Percentiles rank a stretch among this genome's conserved stretches.
These are phyloP conservation scores for Drosophila bifasciata DNA, from an alignment of 1,140 invertebrate genomes.

Conservation along the genomic window DNA sequence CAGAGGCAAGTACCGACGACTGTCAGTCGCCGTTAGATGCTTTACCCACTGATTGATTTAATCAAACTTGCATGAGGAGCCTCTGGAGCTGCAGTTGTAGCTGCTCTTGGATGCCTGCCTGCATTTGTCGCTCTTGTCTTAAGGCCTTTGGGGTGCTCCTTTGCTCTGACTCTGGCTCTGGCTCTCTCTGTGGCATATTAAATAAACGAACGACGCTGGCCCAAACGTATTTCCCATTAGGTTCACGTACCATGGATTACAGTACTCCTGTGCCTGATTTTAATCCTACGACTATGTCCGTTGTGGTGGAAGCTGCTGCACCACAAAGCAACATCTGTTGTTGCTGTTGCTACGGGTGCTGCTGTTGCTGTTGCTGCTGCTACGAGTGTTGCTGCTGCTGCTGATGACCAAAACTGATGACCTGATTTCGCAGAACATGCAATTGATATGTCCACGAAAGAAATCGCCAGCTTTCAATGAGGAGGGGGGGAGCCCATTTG, in stretches of 20 bases:
- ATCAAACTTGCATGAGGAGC: conserved; percentile 74
- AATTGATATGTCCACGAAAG: conserved; percentile 74
- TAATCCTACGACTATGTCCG: conserved; percentile 55
- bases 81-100: too few species aligned
- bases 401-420: conserved; percentile 76
- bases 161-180: background rate
- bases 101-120: conserved; percentile 8
- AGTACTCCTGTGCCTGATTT: conserved; percentile 42
- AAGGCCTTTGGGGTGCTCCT: conserved; percentile 23
- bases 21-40: conserved; percentile 77
- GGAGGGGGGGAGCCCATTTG: too few species aligned
- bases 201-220: conserved; percentile 41
- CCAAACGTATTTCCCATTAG: conserved; percentile 48
- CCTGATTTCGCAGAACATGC: conserved; percentile 69
- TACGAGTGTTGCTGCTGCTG: conserved; percentile 26
- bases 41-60: conserved; percentile 78
- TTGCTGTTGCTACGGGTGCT: conserved; percentile 24
- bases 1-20: conserved; percentile 18
- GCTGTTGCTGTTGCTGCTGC: conserved; percentile 22
- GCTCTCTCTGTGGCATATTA: conserved; percentile 58
- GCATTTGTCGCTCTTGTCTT: conserved; percentile 10
- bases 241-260: conserved; percentile 54
- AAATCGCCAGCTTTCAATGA: conserved; percentile 40
- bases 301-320: conserved; percentile 10
- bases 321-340: conserved; percentile 45